phyloP scores from a whole-genome alignment of 2,888 invertebrate species.

The Mantis religiosa region DNA sequence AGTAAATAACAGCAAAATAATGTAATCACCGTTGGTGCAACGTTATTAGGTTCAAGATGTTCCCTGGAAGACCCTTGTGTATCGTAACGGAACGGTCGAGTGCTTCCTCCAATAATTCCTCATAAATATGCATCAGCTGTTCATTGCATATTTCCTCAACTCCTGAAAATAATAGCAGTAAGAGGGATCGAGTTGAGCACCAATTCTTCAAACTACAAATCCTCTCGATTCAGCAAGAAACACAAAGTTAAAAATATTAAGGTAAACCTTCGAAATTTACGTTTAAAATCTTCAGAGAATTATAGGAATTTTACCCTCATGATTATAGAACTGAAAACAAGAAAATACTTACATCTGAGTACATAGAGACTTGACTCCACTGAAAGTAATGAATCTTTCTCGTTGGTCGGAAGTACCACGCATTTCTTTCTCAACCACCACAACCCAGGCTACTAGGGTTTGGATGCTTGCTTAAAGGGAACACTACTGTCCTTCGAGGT shows the following conservation, averaged over 20 bases:
- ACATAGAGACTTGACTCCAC: no score
- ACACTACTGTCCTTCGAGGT: no score
- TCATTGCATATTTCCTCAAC: background rate
- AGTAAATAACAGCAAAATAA: background rate
- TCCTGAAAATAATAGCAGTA: background rate
- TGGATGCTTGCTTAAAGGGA: no score
- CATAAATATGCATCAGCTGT: background rate
- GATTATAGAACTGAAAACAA: background rate
- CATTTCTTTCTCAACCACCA: no score
- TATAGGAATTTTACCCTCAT: background rate
- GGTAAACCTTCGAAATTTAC: background rate
- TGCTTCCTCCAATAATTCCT: background rate
- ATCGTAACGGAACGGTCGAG: background rate
- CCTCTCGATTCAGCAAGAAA: background rate
- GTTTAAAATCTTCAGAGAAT: background rate
- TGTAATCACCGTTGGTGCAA: background rate
- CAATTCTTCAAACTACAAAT: background rate
- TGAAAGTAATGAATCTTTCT: no score
- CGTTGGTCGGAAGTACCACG: no score
- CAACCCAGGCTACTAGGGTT: no score
- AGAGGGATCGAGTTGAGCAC: background rate
- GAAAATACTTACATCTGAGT: no score
- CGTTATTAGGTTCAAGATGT: background rate
- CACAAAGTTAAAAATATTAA: background rate
- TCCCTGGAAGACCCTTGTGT: background rate